Evolutionary conservation across 2,888 invertebrate genomes (phyloP).

Genomic region (Trachelus troglodyta): DNA sequence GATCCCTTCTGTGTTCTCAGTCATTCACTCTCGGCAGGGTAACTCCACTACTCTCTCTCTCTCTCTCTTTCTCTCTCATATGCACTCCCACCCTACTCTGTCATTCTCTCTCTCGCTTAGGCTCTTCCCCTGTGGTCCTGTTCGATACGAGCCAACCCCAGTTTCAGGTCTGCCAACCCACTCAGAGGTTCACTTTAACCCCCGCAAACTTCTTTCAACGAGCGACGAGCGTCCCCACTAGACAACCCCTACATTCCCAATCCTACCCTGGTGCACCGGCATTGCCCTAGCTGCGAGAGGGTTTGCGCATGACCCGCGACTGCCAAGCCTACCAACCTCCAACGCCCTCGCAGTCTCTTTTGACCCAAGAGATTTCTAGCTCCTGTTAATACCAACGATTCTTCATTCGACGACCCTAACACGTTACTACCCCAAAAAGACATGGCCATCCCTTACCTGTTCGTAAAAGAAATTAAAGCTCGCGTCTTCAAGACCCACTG

Average conservation of each 20-base stretch:
- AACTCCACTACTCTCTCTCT: neutral
- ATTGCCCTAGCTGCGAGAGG: neutral
- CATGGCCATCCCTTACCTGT: neutral
- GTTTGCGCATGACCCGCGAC: neutral
- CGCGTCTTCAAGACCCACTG: neutral
- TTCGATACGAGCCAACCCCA: neutral
- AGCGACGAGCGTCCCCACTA: neutral
- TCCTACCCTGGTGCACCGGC: neutral
- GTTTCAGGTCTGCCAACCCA: constrained; percentile 7
- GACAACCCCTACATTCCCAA: neutral
- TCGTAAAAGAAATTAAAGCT: neutral
- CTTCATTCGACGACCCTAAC: neutral
- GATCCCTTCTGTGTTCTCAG: constrained; percentile 58
- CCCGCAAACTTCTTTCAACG: neutral
- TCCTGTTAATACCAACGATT: neutral
- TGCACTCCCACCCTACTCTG: neutral
- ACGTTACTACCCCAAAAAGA: neutral
- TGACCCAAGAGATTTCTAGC: neutral
- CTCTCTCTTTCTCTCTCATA: neutral
- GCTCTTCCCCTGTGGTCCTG: constrained; percentile 12
- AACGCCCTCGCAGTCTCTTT: neutral
- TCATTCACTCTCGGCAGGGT: constrained; percentile 47
- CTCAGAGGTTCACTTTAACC: constrained; percentile 4
- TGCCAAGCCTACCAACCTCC: neutral
- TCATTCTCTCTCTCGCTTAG: constrained; percentile 7